Evolutionary conservation across 2,113 vertebrate genomes (phyloP).

Genomic region (Caranx melampygus): DNA sequence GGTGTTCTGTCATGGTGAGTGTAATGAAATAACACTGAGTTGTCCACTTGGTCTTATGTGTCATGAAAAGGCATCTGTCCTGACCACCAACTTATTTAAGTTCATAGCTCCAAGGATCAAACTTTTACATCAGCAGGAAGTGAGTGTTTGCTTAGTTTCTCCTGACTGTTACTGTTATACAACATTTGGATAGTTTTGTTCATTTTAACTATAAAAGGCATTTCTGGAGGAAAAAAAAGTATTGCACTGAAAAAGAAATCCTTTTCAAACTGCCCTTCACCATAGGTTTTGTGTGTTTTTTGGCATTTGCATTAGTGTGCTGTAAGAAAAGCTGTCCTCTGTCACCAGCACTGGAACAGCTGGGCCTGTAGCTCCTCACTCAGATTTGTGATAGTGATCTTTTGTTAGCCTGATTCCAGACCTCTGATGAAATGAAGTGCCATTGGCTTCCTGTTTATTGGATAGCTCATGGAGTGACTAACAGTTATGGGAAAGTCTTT

Average conservation of each 20-base stretch:
- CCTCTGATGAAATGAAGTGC: background rate
- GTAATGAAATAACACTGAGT: background rate
- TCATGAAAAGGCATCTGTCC: background rate
- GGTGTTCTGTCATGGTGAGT: conserved; percentile 95
- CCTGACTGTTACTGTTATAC: too few species aligned
- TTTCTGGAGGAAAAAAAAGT: background rate
- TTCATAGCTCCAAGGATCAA: background rate
- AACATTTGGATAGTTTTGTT: background rate
- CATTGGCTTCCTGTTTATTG: background rate
- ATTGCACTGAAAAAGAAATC: too few species aligned
- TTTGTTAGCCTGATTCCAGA: background rate
- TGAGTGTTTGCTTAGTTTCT: background rate
- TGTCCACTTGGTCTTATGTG: background rate
- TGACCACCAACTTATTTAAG: background rate
- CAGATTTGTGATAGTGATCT: background rate
- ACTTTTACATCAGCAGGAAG: background rate
- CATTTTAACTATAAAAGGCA: background rate
- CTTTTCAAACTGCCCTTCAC: too few species aligned
- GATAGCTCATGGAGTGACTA: too few species aligned
- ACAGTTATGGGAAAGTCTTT: background rate
- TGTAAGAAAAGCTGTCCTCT: background rate
- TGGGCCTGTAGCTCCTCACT: background rate
- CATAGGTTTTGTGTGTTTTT: background rate
- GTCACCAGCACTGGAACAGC: background rate
- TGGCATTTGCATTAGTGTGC: background rate